A percentile compares a stretch with the other conserved stretches of the same genome.
These are phyloP conservation scores for Pristionchus exspectatus DNA, from an alignment of 2,888 invertebrate genomes.

Conservation along the genomic window DNA sequence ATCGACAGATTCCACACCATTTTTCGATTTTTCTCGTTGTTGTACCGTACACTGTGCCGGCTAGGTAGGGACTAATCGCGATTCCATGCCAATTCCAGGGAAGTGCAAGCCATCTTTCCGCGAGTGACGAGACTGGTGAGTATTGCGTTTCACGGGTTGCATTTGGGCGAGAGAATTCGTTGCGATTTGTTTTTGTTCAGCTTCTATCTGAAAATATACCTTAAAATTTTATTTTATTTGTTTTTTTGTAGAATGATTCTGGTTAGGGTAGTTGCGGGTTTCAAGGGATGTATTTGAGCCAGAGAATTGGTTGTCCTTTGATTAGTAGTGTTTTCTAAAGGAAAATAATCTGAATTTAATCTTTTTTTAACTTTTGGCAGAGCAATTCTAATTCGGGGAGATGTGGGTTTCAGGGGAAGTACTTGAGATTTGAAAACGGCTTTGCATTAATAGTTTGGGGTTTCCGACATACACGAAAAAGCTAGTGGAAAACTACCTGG, in stretches of 20 bases:
- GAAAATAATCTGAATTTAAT: too few species aligned
- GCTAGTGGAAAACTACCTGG: too few species aligned
- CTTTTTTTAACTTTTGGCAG: background rate
- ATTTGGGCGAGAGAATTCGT: background rate
- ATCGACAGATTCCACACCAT: conserved; percentile 57
- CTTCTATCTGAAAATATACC: too few species aligned
- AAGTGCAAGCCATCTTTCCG: conserved; percentile 54
- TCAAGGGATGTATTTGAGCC: too few species aligned
- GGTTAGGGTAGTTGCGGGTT: too few species aligned
- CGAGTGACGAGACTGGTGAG: conserved; percentile 43
- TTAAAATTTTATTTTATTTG: too few species aligned
- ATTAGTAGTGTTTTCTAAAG: too few species aligned
- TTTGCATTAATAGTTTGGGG: background rate
- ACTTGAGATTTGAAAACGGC: background rate
- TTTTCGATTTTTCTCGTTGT: background rate
- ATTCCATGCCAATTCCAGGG: conserved; percentile 15
- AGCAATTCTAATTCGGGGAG: background rate
- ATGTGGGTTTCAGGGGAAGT: background rate
- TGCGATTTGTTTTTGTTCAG: too few species aligned
- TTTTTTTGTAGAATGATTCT: too few species aligned
- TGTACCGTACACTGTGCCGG: background rate
- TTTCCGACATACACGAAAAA: too few species aligned
- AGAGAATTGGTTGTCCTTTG: too few species aligned
- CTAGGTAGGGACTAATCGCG: conserved; percentile 15
- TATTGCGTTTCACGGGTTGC: background rate